A percentile compares a stretch with the other conserved stretches of the same genome.
Evolutionary conservation across 2,888 invertebrate species (phyloP).

Genomic region (Chironomus riparius): DNA sequence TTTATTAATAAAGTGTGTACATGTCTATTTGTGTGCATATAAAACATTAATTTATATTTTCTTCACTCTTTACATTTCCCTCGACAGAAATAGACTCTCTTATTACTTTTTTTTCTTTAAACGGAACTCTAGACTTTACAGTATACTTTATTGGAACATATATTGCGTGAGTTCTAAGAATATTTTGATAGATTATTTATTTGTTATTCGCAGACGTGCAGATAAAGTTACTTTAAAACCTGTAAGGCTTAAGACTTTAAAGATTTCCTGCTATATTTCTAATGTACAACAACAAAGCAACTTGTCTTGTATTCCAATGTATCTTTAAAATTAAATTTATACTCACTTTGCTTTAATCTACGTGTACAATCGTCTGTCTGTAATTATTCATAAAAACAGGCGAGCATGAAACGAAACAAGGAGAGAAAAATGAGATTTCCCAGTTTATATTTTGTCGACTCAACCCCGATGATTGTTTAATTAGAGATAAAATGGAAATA

Average conservation of each 20-base stretch:
- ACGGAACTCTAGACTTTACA: slow-evolving; percentile 6
- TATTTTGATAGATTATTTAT: background rate
- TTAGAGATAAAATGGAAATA: background rate
- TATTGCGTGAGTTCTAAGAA: background rate
- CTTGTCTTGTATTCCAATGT: too few species aligned
- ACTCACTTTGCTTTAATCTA: too few species aligned
- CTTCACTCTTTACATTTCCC: background rate
- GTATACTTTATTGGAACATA: background rate
- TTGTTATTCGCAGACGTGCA: background rate
- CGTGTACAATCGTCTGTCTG: background rate
- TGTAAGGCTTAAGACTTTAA: background rate
- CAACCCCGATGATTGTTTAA: background rate
- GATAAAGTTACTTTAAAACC: background rate
- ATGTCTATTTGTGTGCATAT: background rate
- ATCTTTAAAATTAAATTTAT: too few species aligned
- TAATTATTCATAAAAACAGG: background rate
- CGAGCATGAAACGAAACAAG: background rate
- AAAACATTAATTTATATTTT: background rate
- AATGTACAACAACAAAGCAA: background rate
- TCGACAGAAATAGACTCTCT: background rate
- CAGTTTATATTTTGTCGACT: background rate
- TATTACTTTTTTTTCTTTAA: background rate
- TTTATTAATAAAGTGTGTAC: background rate
- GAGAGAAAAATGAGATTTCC: background rate
- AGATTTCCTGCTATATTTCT: background rate